Conservation (phyloP, 2,797 vertebrate genomes). For the Helarctos malayanus region DNA sequence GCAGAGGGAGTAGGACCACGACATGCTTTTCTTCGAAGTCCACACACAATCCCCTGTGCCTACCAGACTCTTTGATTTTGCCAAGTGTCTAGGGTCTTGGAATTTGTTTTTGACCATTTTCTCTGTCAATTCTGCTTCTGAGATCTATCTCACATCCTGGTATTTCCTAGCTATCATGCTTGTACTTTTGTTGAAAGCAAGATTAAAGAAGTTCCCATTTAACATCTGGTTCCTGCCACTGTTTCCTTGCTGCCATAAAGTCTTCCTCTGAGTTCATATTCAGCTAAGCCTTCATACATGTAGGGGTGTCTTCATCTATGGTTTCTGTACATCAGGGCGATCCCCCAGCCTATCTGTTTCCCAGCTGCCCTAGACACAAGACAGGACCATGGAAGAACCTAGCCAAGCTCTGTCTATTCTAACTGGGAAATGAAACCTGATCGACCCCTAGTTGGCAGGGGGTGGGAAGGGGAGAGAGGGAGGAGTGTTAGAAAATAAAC, state of each 20-base stretch:
- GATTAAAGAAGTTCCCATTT: background rate
- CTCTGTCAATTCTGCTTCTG: conserved; percentile 10
- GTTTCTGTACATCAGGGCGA: background rate
- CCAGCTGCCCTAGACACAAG: background rate
- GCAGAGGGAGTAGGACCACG: background rate
- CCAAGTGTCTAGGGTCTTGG: background rate
- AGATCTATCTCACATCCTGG: background rate
- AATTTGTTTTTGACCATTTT: conserved; percentile 13
- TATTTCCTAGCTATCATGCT: background rate
- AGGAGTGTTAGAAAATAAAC: background rate
- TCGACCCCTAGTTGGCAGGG: background rate
- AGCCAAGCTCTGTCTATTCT: background rate
- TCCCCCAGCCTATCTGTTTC: background rate
- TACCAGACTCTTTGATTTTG: background rate
- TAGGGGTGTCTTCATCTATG: fast-evolving
- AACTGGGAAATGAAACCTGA: background rate
- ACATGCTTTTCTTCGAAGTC: background rate
- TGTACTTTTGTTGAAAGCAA: background rate
- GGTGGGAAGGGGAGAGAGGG: background rate
- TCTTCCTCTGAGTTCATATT: background rate
- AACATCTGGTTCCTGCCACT: background rate
- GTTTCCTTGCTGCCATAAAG: background rate
- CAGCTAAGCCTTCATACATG: background rate
- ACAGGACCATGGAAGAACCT: background rate
- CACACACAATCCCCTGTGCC: background rate